These are phyloP conservation scores for Prunella strophiata DNA, from an alignment of 2,797 vertebrate species.

Conservation along the genomic window DNA sequence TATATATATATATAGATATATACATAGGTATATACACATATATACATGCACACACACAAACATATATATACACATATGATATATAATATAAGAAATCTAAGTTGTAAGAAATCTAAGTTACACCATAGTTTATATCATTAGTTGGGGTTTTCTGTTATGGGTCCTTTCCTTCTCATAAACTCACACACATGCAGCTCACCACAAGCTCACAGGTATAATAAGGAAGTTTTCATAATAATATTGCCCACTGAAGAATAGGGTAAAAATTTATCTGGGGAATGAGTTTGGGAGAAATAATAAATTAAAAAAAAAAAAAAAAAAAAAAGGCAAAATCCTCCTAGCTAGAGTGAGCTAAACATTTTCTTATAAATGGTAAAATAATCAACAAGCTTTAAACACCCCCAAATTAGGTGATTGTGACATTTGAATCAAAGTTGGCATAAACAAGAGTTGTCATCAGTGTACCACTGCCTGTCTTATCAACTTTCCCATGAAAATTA, in stretches of 20 bases:
- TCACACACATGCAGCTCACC: not conserved
- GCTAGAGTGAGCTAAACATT: not conserved
- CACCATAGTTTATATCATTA: not conserved
- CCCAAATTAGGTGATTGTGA: slow-evolving; percentile 58
- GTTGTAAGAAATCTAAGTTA: not conserved
- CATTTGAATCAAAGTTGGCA: slow-evolving; percentile 54
- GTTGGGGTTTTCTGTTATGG: not conserved
- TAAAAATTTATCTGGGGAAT: not conserved
- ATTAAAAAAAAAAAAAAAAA: no score
- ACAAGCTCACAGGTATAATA: slow-evolving; percentile 20
- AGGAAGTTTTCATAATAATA: slow-evolving; percentile 1
- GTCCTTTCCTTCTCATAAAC: slow-evolving; percentile 39
- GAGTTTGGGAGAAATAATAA: not conserved
- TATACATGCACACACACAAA: not conserved
- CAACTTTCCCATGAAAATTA: slow-evolving; percentile 74
- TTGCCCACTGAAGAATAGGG: not conserved
- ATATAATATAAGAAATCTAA: not conserved
- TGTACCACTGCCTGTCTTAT: slow-evolving; percentile 65
- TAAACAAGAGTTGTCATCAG: slow-evolving; percentile 70
- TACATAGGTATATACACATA: not conserved
- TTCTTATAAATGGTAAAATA: slow-evolving; percentile 30
- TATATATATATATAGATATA: not conserved
- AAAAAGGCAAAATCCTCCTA: not conserved
- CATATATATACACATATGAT: not conserved
- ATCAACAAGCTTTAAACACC: slow-evolving; percentile 54